phyloP scores from a whole-genome alignment of 2,797 vertebrate genomes.

The Lacerta agilis region DNA sequence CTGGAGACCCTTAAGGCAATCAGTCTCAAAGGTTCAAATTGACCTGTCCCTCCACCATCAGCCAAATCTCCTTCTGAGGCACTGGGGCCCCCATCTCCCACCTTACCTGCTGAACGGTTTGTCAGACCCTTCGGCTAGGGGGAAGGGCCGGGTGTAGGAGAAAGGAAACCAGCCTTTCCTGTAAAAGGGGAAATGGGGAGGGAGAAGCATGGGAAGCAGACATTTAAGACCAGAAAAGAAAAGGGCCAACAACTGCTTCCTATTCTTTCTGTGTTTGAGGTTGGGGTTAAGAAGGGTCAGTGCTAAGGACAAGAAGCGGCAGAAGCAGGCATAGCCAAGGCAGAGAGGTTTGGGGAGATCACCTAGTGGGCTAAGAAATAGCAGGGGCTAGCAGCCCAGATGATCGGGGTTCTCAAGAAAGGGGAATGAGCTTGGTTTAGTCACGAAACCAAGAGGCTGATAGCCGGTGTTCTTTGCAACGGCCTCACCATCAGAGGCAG shows the following conservation, averaged over 20 bases:
- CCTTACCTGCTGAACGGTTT: slow-evolving; percentile 76
- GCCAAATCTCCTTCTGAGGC: not conserved
- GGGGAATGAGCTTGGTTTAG: not conserved
- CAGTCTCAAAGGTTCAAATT: too few relatives aligned
- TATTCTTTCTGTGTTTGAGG: not conserved
- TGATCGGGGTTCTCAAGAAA: not conserved
- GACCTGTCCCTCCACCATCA: too few relatives aligned
- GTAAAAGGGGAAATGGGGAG: slow-evolving; percentile 16
- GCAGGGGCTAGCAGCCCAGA: not conserved
- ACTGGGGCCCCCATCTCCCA: not conserved
- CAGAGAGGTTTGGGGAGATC: not conserved
- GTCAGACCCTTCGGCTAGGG: slow-evolving; percentile 67
- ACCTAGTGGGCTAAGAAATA: not conserved
- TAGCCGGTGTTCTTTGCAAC: not conserved
- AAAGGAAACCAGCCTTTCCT: slow-evolving; percentile 93
- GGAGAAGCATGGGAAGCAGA: not conserved
- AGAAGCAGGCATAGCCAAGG: not conserved
- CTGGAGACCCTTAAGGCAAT: not conserved
- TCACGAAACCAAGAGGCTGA: not conserved
- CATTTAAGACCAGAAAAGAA: not conserved
- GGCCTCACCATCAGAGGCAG: too few relatives aligned
- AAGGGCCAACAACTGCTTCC: not conserved
- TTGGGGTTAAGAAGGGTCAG: not conserved
- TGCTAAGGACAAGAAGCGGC: not conserved
- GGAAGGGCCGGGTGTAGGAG: slow-evolving; percentile 85